Conservation (phyloP, 2,888 invertebrate species). For the Lasiommata megera region DNA sequence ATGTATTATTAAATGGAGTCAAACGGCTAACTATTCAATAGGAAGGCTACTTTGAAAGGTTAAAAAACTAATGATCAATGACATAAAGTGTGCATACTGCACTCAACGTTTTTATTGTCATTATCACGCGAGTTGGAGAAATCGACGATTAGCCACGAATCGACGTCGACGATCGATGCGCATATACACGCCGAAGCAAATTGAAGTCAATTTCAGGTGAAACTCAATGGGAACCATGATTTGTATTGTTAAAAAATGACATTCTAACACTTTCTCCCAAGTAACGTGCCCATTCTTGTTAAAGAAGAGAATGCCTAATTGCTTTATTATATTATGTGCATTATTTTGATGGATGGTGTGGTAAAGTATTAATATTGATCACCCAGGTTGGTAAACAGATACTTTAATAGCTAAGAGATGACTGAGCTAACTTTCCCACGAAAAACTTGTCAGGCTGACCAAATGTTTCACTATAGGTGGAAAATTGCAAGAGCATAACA, state of each 20-base stretch:
- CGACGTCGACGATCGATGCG: constrained; percentile 32
- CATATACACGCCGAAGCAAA: constrained; percentile 42
- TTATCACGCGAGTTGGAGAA: constrained; percentile 49
- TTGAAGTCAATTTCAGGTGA: constrained; percentile 50
- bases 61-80: constrained; percentile 26
- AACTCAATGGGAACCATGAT: constrained; percentile 43
- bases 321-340: background rate
- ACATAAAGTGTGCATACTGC: constrained; percentile 22
- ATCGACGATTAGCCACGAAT: constrained; percentile 48
- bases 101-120: constrained; percentile 29
- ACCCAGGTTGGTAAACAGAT: background rate
- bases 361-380: background rate
- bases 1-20: too few species aligned
- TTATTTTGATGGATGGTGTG: constrained; percentile 6
- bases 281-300: constrained; percentile 5
- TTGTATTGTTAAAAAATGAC: constrained; percentile 21
- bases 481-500: background rate
- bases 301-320: constrained; percentile 4
- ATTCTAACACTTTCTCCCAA: constrained; percentile 13
- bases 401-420: background rate
- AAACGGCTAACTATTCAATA: too few species aligned
- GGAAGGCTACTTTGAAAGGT: constrained; percentile 1
- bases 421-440: background rate
- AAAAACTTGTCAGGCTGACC: background rate
- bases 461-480: background rate